Evolutionary conservation across 2,888 invertebrate species (phyloP), one percentile per base, ranked within the genome.

Genomic region (Tetheella fluctuosa): DNA sequence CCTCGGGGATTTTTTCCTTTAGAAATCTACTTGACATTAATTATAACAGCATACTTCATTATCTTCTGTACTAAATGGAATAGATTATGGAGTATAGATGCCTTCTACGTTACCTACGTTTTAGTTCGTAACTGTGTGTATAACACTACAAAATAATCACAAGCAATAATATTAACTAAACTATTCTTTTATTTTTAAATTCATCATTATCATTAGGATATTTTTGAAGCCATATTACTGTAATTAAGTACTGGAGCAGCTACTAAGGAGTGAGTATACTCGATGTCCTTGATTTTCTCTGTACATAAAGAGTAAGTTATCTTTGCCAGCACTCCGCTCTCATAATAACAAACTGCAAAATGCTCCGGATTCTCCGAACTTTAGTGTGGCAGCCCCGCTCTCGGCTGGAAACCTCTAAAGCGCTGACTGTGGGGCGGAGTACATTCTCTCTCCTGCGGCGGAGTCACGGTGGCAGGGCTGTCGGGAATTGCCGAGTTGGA

Each of bases 261-360:
- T 53, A 17, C 57, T 58, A 59, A 65, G 69, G 67, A 70, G 70
- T 64, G 59, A 71, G 68, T 74, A 70, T 10, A 48, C 68, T 68
- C 74, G 64, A 74, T 76, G 77, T 79, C 79, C 79, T 76, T 83
- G 80, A 84, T 85, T 88, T 85, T 83, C 80, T 67, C 71, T 71
- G 74, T 79, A 80, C 77, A 84, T 86, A 89, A 86, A 85, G 85
- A 85, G 82, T 83, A 84, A 89, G 83, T 86, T 88, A 86, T 85
- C 83, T 81, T 70, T 78, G 78, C 80, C 79, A 80, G 83, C 79
- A 77, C 80, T 83, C 80, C 77, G 80, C 83, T 84, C 81, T 85
- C 81, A 85, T 88, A 89, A 88, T 88, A 89, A 89, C 90, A 88
- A 88, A 89, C 88, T 90, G 89, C 88, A 83, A 87, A 91, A 90